Base-by-base conservation (phyloP, 30 jellyfish, hydroid and myxozoan genomes). In the Sanderia malayensis region DNA sequence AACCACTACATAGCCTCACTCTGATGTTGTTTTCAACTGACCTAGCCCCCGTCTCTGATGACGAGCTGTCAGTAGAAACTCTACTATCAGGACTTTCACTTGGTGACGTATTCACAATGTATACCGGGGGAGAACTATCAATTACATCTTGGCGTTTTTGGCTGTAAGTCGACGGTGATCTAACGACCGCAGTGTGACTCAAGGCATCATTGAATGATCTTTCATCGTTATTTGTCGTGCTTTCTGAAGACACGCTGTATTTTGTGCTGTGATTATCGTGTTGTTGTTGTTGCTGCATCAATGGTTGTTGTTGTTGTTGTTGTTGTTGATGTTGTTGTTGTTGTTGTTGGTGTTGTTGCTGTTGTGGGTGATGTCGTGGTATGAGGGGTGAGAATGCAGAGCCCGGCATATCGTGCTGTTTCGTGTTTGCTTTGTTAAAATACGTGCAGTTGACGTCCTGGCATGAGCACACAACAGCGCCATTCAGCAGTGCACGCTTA, bases 361-460 rank as follows among this genome's bases (percentile, higher is more conserved):
- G 83, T 29, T 65, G 66, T 34, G 60, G 46, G 37, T 24, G 91
- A 67, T 52, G 76, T 26, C 91, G 31, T 31, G 77, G 26, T 31
- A 63, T 70, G 9, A 79, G 58, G 1, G 91, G 91, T 25, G 83
- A 67, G 61, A 79, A 79, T 6, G 91, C 91, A n/a, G 91, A 79
- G 21, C 83, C 83, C 24, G 70, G 0, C n/a, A 76, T n/a, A 49
- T 65, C 83, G 41, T 68, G 70, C 22, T n/a, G n/a, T n/a, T n/a
- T n/a, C n/a, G n/a, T n/a, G n/a, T 44, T 32, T 20, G 26, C 53
- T 37, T 57, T 57, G 31, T 83, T 70, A 44, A 49, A 49, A 58
- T 47, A 79, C 11, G 44, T 23, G 67, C 91, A 79, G 28, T 58
- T 67, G 41, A 70, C 37, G 46, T 79, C 83, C 44, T 79, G 71